Percentiles rank a stretch among this genome's conserved stretches.
These are phyloP conservation scores for Malacosoma neustria DNA, from an alignment of 2,888 invertebrate species.

Conservation along the genomic window DNA sequence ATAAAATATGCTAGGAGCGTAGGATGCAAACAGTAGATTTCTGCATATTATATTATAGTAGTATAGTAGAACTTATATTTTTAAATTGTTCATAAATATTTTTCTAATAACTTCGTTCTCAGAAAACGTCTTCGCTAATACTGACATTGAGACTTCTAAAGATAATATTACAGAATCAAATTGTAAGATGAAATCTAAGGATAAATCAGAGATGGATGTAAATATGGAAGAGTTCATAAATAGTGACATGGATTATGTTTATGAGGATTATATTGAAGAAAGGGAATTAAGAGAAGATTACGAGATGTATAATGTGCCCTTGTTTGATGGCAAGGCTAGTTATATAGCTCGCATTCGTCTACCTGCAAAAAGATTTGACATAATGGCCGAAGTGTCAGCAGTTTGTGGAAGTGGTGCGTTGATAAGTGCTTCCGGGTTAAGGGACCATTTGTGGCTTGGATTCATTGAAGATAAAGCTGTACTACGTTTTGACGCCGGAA, in stretches of 20 bases:
- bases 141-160: conserved; percentile 21
- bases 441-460: conserved; percentile 66
- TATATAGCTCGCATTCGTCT: conserved; percentile 49
- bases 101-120: conserved; percentile 38
- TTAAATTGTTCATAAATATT: conserved; percentile 1
- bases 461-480: conserved; percentile 48
- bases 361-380: conserved; percentile 59
- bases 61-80: conserved; percentile 19
- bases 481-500: conserved; percentile 57
- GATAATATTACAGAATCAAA: conserved; percentile 23
- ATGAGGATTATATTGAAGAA: conserved; percentile 28
- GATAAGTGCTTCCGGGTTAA: conserved; percentile 50
- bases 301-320: conserved; percentile 45
- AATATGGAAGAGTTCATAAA: conserved; percentile 33
- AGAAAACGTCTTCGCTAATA: conserved; percentile 37
- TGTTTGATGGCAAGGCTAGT: conserved; percentile 55
- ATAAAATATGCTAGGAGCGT: conserved; percentile 26
- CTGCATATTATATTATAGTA: no score
- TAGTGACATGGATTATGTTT: conserved; percentile 40
- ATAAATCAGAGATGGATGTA: conserved; percentile 18
- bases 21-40: no score
- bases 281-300: no score
- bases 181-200: conserved; percentile 26
- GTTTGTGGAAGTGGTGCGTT: conserved; percentile 55
- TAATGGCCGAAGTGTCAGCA: conserved; percentile 62